phyloP scores from a whole-genome alignment of 2,888 invertebrate species.

The Synanthedon myopaeformis region DNA sequence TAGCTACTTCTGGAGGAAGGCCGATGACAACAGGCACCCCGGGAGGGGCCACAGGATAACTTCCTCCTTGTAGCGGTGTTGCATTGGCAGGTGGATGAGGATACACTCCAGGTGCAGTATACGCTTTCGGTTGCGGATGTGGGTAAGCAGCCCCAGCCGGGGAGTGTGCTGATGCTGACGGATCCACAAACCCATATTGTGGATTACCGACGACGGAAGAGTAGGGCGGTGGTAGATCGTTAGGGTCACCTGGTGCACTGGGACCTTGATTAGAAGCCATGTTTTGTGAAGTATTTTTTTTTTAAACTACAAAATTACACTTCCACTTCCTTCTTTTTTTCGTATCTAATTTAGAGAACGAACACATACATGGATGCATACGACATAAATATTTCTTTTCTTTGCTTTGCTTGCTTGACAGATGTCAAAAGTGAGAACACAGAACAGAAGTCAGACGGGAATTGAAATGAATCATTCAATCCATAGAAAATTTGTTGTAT shows the following conservation, averaged over 20 bases:
- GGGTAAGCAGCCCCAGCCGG: slow-evolving; percentile 13
- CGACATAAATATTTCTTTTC: too few relatives aligned
- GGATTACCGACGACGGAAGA: slow-evolving; percentile 55
- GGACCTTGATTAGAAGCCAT: slow-evolving; percentile 41
- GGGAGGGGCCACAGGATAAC: slow-evolving; percentile 9
- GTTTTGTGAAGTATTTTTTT: slow-evolving; percentile 2
- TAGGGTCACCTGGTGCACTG: slow-evolving; percentile 32
- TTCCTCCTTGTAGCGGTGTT: slow-evolving; percentile 32
- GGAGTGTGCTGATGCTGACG: slow-evolving; percentile 8
- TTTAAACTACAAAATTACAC: not conserved
- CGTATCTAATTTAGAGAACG: too few relatives aligned
- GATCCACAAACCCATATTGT: slow-evolving; percentile 44
- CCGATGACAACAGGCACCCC: slow-evolving; percentile 40
- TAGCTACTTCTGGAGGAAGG: slow-evolving; percentile 50
- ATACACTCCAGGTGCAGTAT: slow-evolving; percentile 53
- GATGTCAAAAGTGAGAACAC: too few relatives aligned
- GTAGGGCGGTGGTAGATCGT: slow-evolving; percentile 61
- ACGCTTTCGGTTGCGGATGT: slow-evolving; percentile 38
- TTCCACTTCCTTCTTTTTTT: too few relatives aligned
- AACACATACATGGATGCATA: too few relatives aligned
- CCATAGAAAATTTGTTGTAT: too few relatives aligned
- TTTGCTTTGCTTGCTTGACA: too few relatives aligned
- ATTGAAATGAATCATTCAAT: too few relatives aligned
- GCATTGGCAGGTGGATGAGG: slow-evolving; percentile 42
- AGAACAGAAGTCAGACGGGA: too few relatives aligned